Base-by-base conservation (phyloP, 1,140 invertebrate genomes). In the Macrocentrus cingulum region DNA sequence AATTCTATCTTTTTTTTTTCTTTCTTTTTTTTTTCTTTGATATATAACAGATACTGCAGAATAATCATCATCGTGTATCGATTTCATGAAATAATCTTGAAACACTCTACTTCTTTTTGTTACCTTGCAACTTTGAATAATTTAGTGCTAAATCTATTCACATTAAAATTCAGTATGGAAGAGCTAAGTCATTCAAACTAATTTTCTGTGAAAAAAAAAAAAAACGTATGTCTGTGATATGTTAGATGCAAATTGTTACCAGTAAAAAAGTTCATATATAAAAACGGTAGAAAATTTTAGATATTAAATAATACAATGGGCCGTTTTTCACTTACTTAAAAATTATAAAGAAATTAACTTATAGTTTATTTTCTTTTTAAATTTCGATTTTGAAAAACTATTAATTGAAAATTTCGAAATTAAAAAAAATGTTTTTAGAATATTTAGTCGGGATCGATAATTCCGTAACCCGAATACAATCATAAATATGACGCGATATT, bases 401-500 rank as follows among this genome's bases (percentile, higher is more conserved):
- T 46, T 49, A 7, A 20, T 45, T 45, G 8, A 45, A 3, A 20
- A 4, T 41, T 41, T n/a, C n/a, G n/a, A 29, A 29, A 29, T 9
- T 29, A 29, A 29, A 29, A 29, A 18, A 44, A 16, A 15, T 1
- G 15, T 11, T 25, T 49, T 29, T 32, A 2, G 9, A 32, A 49
- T 49, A 19, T 20, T 41, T 1, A 52, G 23, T 52, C n/a, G 34
- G 32, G 20, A 19, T 9, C 18, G 1, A 50, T 16, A 36, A 51
- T 18, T 2, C n/a, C 2, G 37, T 1, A n/a, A 23, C 22, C 19
- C 44, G 39, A 13, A 1, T 25, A 20, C 1, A 20, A 54, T 44
- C 42, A 59, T 63, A 67, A 71, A 62, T 66, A 59, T 62, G 53
- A 60, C 66, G 63, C 59, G 61, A 54, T 55, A 58, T 59, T 59